phyloP scores from a whole-genome alignment of 2,888 invertebrate genomes.

The Catonia carolina region DNA sequence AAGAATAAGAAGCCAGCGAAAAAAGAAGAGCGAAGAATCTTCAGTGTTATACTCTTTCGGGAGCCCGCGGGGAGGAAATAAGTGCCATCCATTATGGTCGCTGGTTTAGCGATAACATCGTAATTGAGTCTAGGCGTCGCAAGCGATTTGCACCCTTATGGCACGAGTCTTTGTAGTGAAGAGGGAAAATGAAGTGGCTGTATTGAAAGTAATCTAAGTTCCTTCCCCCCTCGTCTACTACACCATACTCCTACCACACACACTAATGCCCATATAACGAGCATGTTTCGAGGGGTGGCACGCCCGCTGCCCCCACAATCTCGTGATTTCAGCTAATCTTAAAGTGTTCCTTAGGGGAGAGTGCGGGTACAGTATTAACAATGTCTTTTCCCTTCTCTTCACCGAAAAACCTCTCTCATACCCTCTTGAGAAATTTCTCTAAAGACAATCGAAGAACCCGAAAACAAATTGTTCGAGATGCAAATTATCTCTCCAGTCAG shows the following conservation, averaged over 20 bases:
- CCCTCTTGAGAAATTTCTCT: not conserved
- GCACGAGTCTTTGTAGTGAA: slow-evolving; percentile 25
- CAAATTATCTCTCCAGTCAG: not conserved
- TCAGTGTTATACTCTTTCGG: not conserved
- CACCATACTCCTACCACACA: not conserved
- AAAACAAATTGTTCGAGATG: slow-evolving; percentile 10
- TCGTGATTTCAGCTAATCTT: slow-evolving; percentile 27
- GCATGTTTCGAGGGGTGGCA: slow-evolving; percentile 12
- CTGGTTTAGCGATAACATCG: slow-evolving; percentile 29
- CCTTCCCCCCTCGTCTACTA: slow-evolving; percentile 9
- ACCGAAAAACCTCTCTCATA: not conserved
- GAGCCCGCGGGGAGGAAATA: slow-evolving; percentile 25
- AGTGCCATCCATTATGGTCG: slow-evolving; percentile 28
- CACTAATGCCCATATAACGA: slow-evolving; percentile 26
- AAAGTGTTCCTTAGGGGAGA: slow-evolving; percentile 21
- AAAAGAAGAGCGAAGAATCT: no score
- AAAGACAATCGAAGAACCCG: slow-evolving; percentile 4
- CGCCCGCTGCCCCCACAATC: slow-evolving; percentile 14
- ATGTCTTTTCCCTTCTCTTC: not conserved
- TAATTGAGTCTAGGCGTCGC: slow-evolving; percentile 29
- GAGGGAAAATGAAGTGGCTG: slow-evolving; percentile 28
- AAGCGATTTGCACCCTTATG: slow-evolving; percentile 28
- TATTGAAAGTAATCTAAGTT: slow-evolving; percentile 28
- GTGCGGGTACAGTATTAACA: not conserved
- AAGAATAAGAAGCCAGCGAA: no score